These are phyloP conservation scores for Pungitius pungitius DNA, from an alignment of 2,113 vertebrate species.

Conservation along the genomic window DNA sequence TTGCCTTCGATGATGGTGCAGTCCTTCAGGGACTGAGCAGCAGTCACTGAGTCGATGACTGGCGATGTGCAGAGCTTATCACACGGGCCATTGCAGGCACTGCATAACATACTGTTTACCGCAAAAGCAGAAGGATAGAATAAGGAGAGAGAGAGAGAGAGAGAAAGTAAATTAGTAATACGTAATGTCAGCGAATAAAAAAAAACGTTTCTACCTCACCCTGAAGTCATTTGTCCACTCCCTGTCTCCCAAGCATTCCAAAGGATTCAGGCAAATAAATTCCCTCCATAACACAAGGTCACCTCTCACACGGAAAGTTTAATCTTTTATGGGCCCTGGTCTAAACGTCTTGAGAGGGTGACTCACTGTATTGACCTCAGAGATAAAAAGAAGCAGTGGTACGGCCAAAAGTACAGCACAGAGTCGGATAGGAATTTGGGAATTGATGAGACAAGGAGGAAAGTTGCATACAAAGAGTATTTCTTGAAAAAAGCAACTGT, in stretches of 20 bases:
- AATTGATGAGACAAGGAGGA: slow-evolving; percentile 31
- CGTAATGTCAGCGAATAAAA: slow-evolving; percentile 13
- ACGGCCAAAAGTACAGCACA: slow-evolving; percentile 50
- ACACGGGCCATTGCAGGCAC: slow-evolving; percentile 92
- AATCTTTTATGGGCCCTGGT: slow-evolving; percentile 58
- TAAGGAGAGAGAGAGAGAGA: background rate
- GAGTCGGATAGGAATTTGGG: slow-evolving; percentile 38
- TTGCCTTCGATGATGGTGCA: slow-evolving; percentile 95
- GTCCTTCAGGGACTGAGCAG: slow-evolving; percentile 92
- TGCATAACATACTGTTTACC: slow-evolving; percentile 90
- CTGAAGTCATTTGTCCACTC: slow-evolving; percentile 52
- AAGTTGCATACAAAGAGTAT: slow-evolving; percentile 19
- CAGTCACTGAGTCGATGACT: slow-evolving; percentile 92
- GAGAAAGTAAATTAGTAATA: background rate
- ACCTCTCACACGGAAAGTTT: slow-evolving; percentile 55
- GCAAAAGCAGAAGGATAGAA: slow-evolving; percentile 7
- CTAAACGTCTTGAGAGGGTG: slow-evolving; percentile 66
- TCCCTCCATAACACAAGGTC: slow-evolving; percentile 55
- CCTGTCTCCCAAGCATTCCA: slow-evolving; percentile 45
- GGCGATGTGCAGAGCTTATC: slow-evolving; percentile 89
- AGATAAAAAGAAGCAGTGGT: slow-evolving; percentile 48
- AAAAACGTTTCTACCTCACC: slow-evolving; percentile 39
- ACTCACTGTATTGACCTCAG: slow-evolving; percentile 61
- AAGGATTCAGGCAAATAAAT: slow-evolving; percentile 57
- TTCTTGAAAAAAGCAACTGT: slow-evolving; percentile 29